phyloP scores from a whole-genome alignment of 2,888 invertebrate genomes.

The Tubiluchus corallicola region DNA sequence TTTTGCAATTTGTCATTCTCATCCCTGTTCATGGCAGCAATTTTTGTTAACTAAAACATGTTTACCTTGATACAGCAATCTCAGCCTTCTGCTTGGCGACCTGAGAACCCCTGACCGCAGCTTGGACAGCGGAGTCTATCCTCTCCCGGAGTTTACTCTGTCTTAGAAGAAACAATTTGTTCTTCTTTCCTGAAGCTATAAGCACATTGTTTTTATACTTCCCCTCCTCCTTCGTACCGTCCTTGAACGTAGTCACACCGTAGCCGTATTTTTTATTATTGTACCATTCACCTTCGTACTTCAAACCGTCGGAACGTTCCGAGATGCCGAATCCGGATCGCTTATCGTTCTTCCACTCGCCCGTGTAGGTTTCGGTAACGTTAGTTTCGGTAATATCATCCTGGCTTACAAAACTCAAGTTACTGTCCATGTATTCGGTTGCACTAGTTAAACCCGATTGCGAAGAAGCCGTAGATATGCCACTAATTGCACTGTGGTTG shows the following conservation, averaged over 20 bases:
- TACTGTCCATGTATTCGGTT: conserved; percentile 67
- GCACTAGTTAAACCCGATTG: conserved; percentile 74
- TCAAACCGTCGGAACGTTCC: conserved; percentile 88
- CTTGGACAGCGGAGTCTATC: conserved; percentile 84
- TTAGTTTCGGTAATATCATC: conserved; percentile 80
- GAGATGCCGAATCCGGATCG: conserved; percentile 92
- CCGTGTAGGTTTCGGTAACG: conserved; percentile 93
- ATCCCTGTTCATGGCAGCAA: too few species aligned
- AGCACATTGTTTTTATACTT: conserved; percentile 99
- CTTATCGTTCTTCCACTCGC: conserved; percentile 99
- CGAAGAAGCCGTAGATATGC: conserved; percentile 50
- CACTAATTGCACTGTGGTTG: conserved; percentile 25
- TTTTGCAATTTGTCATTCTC: too few species aligned
- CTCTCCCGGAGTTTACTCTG: conserved; percentile 83
- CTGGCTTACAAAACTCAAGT: conserved; percentile 41
- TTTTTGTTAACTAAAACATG: too few species aligned
- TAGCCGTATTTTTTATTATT: conserved; percentile 98
- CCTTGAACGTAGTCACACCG: conserved; percentile 90
- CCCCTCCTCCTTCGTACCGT: conserved; percentile 81
- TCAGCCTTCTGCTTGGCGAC: conserved; percentile 95
- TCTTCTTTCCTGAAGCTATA: conserved; percentile 86
- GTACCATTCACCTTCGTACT: conserved; percentile 99
- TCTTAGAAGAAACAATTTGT: conserved; percentile 84
- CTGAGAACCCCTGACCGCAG: conserved; percentile 86
- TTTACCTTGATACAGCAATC: conserved; percentile 76